Percentiles rank a stretch among this genome's conserved stretches.
These are phyloP conservation scores for Cistogaster globosa DNA, from an alignment of 2,888 invertebrate species.

Conservation along the genomic window DNA sequence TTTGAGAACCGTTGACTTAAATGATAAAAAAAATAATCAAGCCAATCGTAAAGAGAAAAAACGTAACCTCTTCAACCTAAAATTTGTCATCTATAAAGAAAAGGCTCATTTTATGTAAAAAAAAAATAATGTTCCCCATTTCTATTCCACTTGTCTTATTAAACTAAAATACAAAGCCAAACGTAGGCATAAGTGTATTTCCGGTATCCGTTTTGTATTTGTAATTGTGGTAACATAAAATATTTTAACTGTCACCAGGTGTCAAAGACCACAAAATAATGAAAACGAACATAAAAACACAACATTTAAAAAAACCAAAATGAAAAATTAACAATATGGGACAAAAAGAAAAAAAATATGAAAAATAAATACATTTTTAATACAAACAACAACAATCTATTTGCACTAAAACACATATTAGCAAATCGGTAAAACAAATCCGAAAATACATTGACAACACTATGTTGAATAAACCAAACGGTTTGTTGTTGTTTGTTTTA, in stretches of 20 bases:
- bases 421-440: constrained; percentile 43
- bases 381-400: constrained; percentile 45
- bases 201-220: constrained; percentile 73
- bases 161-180: constrained; percentile 63
- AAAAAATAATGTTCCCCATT: background rate
- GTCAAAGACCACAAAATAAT: constrained; percentile 69
- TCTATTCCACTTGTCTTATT: background rate
- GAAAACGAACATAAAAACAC: constrained; percentile 7
- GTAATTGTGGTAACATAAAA: constrained; percentile 69
- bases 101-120: background rate
- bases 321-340: constrained; percentile 46
- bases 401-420: background rate
- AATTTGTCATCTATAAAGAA: background rate
- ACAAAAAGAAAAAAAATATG: constrained; percentile 45
- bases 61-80: too few species aligned
- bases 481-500: constrained; percentile 26
- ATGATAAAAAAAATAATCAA: too few species aligned
- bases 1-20: too few species aligned
- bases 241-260: constrained; percentile 71
- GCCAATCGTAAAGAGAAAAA: too few species aligned
- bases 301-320: constrained; percentile 25
- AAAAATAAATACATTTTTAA: constrained; percentile 61
- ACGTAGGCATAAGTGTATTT: constrained; percentile 73
- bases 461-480: constrained; percentile 17
- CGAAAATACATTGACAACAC: constrained; percentile 35